These are phyloP conservation scores for Heterotilapia buettikoferi DNA, from an alignment of 2,113 vertebrate species.

Conservation along the genomic window DNA sequence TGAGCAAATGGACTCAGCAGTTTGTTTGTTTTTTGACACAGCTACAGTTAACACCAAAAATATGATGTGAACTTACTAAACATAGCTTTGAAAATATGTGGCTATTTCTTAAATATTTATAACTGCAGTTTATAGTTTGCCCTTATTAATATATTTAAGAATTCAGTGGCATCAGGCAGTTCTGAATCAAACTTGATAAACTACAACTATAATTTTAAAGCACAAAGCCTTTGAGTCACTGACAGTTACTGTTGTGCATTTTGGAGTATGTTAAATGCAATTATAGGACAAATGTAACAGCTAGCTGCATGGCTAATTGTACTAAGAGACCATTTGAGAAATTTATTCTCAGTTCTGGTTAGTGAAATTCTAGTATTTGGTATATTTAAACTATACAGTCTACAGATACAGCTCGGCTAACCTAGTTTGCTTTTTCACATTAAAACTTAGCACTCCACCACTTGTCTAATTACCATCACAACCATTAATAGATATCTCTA, in stretches of 20 bases:
- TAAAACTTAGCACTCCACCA: background rate
- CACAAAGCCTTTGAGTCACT: background rate
- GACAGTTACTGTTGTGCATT: background rate
- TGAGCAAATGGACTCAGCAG: background rate
- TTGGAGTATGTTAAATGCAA: rapidly evolving
- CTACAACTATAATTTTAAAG: background rate
- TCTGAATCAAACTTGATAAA: background rate
- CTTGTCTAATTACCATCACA: rapidly evolving
- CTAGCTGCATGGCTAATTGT: background rate
- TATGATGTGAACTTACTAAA: background rate
- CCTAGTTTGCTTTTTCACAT: background rate
- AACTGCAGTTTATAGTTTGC: background rate
- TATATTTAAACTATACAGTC: background rate
- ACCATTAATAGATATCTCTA: rapidly evolving
- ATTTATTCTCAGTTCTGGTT: background rate
- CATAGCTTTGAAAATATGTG: background rate
- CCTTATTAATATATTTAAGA: background rate
- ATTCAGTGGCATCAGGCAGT: background rate
- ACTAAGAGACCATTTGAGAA: rapidly evolving
- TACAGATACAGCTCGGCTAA: background rate
- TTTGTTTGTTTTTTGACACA: background rate
- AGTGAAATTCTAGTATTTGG: background rate
- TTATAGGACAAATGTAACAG: background rate
- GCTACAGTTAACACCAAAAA: background rate
- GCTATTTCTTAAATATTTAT: background rate